phyloP scores from a whole-genome alignment of 2,888 invertebrate species.

The Nomada ruficornis region DNA sequence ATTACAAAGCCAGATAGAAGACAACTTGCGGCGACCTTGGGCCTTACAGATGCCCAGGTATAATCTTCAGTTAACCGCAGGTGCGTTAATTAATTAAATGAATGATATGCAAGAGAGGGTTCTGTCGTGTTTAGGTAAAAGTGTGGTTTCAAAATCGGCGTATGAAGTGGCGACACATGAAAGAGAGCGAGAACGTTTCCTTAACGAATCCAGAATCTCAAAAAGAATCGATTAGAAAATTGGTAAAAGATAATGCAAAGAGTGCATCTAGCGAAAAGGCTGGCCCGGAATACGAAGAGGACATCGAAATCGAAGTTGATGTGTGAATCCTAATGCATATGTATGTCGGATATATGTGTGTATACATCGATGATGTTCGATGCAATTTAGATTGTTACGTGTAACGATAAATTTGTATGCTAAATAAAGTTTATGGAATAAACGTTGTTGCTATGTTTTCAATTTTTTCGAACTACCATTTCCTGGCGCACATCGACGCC shows the following conservation, averaged over 20 bases:
- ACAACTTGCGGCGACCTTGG: constrained; percentile 95
- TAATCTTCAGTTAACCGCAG: not conserved
- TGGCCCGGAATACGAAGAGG: constrained; percentile 70
- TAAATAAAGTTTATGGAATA: constrained; percentile 43
- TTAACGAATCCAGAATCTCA: constrained; percentile 69
- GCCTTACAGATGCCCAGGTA: constrained; percentile 96
- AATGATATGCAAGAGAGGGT: not conserved
- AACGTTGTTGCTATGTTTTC: not conserved
- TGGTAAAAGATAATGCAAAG: constrained; percentile 39
- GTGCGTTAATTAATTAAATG: not conserved
- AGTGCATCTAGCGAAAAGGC: constrained; percentile 33
- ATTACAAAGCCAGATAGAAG: constrained; percentile 97
- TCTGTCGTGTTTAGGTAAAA: constrained; percentile 88
- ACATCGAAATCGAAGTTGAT: constrained; percentile 78
- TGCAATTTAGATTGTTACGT: constrained; percentile 32
- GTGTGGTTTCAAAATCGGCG: constrained; percentile 97
- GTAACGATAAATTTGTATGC: constrained; percentile 12
- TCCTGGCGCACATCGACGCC: not conserved
- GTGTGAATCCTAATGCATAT: constrained; percentile 59
- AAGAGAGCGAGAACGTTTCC: constrained; percentile 85
- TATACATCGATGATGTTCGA: constrained; percentile 12
- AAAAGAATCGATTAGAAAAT: constrained; percentile 61
- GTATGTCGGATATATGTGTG: not conserved
- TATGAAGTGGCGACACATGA: constrained; percentile 95
- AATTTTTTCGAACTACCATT: not conserved